Conservation (phyloP, 2,113 vertebrate genomes). For the Carassius gibelio region DNA sequence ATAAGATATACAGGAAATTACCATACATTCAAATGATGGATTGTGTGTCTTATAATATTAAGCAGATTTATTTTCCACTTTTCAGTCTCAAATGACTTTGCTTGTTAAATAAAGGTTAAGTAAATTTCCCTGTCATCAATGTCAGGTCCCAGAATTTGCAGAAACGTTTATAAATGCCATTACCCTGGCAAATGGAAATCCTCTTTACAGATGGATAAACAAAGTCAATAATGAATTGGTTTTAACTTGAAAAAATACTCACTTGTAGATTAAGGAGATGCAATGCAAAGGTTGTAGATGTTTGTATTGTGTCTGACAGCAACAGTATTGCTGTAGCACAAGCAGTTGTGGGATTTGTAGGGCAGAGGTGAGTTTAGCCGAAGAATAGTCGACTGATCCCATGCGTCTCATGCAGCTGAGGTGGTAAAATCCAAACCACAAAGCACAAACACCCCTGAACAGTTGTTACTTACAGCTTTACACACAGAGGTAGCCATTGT, state of each 20-base stretch:
- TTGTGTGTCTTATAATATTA: constrained; percentile 36
- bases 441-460: constrained; percentile 43
- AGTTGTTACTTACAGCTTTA: constrained; percentile 44
- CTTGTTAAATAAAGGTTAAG: constrained; percentile 7
- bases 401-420: neutral
- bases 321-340: neutral
- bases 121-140: neutral
- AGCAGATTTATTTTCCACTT: constrained; percentile 32
- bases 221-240: neutral
- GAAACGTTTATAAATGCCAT: neutral
- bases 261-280: neutral
- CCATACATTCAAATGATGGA: constrained; percentile 44
- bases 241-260: neutral
- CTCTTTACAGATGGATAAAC: neutral
- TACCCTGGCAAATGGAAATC: neutral
- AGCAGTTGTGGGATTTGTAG: neutral
- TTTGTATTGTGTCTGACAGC: neutral
- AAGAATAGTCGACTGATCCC: neutral
- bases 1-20: constrained; percentile 53
- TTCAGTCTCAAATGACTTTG: neutral
- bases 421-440: neutral
- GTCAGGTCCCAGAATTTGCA: neutral
- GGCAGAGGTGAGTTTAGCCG: neutral
- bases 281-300: neutral
- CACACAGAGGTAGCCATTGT: neutral